Evolutionary conservation across 2,797 vertebrate species (phyloP), one percentile per base, ranked within the genome.

Genomic region (Rhincodon typus): DNA sequence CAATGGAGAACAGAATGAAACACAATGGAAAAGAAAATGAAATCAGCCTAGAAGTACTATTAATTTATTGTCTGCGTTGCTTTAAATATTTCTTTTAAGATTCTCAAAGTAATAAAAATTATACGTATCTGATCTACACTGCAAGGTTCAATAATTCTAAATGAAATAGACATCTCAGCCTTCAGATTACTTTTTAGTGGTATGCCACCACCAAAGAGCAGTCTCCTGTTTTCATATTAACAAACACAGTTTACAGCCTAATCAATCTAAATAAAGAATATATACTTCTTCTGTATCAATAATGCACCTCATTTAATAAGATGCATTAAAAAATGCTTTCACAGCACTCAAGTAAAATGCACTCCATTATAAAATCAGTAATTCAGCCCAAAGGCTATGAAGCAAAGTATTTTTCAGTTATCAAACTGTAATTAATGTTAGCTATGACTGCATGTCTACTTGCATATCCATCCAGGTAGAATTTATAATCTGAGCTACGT

Each of bases 251-350:
- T 72, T 74, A 94, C 53, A 21, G 27, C 25, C 93, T 77, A 30
- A 74, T 94, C 94, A 50, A 94, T 94, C 42, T 30, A 94, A 74
- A 94, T 94, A 30, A 72, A 74, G 46, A 30, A 74, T 66, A 38
- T 34, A 19, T 19, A 53, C 46, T 74, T 12, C 42, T 50, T 34
- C 27, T 72, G 6, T 69, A 94, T 94, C 70, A 94, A 94, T 94
- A 74, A 94, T 74, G 70, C 17, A 74, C 19, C 27, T 74, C 69
- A 72, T 15, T 74, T 94, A 53, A 77, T 42, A 74, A 94, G 67
- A 94, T 50, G 67, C 62, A 94, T 53, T 70, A 77, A 95, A 91
- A 95, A 95, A 77, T 95, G 94, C 30, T 77, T 77, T 77, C 53
- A 53, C 30, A 77, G 38, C 46, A 67, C 66, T 57, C 69, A 46